Percentiles rank a stretch among this genome's conserved stretches.
Conservation (phyloP, 2,888 invertebrate species). For the Hedya salicella region DNA sequence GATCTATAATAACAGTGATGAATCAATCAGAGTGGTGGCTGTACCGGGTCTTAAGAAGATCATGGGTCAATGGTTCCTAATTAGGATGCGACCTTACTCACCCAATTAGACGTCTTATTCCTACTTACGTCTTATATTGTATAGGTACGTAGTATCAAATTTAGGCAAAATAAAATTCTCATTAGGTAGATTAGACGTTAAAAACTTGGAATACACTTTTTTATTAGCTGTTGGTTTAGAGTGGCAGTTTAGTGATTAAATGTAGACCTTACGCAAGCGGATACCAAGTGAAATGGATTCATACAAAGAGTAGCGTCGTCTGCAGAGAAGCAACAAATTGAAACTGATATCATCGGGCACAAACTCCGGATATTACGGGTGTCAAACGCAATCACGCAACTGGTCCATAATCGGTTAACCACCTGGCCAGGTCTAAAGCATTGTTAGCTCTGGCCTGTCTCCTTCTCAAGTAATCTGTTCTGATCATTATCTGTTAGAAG, state of each 20-base stretch:
- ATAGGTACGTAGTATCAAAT: background rate
- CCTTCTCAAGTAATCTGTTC: conserved; percentile 36
- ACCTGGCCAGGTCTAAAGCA: too few relatives aligned
- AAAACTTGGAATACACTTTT: too few relatives aligned
- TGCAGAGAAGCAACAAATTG: conserved; percentile 82
- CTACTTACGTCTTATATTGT: conserved; percentile 5
- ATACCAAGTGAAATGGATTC: conserved; percentile 81
- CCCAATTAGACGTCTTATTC: conserved; percentile 30
- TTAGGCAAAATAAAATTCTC: too few relatives aligned
- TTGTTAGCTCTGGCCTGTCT: conserved; percentile 55
- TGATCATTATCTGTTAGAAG: conserved; percentile 46
- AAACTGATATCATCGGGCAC: conserved; percentile 83
- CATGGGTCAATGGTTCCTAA: conserved; percentile 26
- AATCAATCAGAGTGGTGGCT: conserved; percentile 26
- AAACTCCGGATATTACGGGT: conserved; percentile 81
- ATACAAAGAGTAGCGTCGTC: conserved; percentile 77
- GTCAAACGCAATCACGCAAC: conserved; percentile 82
- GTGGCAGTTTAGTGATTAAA: conserved; percentile 70
- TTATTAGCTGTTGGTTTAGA: background rate
- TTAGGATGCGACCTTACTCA: conserved; percentile 31
- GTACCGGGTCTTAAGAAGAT: conserved; percentile 25
- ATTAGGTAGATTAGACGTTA: too few relatives aligned
- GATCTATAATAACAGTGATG: conserved; percentile 7
- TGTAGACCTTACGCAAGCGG: conserved; percentile 77
- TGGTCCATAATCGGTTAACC: conserved; percentile 25